These are phyloP conservation scores for Glossosoma conforme DNA, from an alignment of 1,140 invertebrate species.

Conservation along the genomic window DNA sequence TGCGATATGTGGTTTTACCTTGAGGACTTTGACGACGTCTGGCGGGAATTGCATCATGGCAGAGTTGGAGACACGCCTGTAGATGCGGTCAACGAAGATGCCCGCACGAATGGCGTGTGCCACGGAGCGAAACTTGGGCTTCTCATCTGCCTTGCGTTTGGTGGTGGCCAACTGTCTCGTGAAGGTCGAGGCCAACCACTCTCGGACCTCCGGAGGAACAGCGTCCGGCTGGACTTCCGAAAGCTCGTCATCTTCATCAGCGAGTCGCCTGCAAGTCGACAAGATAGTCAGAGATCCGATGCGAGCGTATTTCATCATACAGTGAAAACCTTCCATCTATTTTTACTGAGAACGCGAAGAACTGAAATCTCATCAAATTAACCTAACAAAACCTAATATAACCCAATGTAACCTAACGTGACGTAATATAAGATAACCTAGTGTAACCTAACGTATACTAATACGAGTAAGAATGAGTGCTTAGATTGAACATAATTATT, in stretches of 20 bases:
- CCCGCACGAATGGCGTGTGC: constrained; percentile 97
- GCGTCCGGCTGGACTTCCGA: constrained; percentile 94
- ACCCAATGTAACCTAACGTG: no score
- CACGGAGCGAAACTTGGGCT: constrained; percentile 87
- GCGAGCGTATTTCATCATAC: no score
- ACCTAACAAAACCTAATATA: no score
- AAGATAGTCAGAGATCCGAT: no score
- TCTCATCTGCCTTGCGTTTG: constrained; percentile 69
- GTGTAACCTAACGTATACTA: no score
- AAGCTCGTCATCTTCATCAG: constrained; percentile 85
- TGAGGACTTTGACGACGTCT: constrained; percentile 81
- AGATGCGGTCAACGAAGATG: constrained; percentile 96
- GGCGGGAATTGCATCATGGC: constrained; percentile 85
- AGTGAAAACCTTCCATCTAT: no score
- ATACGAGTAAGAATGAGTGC: no score
- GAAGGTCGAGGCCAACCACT: constrained; percentile 97
- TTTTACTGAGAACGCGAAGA: no score
- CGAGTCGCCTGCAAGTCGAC: constrained; percentile 56
- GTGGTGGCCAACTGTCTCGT: constrained; percentile 80
- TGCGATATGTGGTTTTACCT: no score
- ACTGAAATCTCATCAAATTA: no score
- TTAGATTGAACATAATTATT: no score
- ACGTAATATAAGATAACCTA: no score
- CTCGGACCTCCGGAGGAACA: constrained; percentile 90
- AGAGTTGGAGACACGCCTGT: constrained; percentile 80